Percentiles rank a stretch among this genome's conserved stretches.
Evolutionary conservation across 2,113 vertebrate genomes (phyloP).

Genomic region (Peromyscus maniculatus): DNA sequence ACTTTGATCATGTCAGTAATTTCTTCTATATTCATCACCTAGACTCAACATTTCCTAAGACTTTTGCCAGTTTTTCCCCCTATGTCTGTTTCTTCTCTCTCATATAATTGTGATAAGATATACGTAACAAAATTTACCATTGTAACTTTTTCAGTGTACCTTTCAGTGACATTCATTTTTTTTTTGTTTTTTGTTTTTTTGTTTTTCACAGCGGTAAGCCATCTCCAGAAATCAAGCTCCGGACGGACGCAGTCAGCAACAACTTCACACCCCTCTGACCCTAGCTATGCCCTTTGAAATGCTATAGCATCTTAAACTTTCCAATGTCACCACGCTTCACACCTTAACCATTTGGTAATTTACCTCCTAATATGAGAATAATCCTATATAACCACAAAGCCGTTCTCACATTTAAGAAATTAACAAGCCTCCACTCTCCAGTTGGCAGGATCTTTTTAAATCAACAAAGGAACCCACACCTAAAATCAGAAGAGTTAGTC

Average conservation of each 20-base stretch:
- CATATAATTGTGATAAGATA: neutral
- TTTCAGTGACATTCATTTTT: neutral
- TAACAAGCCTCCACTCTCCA: slow-evolving; percentile 43
- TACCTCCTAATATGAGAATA: slow-evolving; percentile 57
- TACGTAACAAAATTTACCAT: neutral
- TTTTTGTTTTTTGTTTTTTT: neutral
- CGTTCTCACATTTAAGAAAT: slow-evolving; percentile 63
- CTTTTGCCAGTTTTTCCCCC: slow-evolving; percentile 5
- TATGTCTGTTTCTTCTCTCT: neutral
- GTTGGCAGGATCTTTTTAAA: slow-evolving; percentile 62
- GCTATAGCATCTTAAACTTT: slow-evolving; percentile 56
- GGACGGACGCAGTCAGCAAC: neutral
- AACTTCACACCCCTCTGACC: neutral
- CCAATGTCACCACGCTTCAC: neutral
- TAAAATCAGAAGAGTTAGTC: slow-evolving; percentile 70
- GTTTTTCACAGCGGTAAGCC: neutral
- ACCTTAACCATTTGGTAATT: slow-evolving; percentile 46
- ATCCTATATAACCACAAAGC: slow-evolving; percentile 12
- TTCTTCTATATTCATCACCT: slow-evolving; percentile 12
- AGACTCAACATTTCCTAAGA: slow-evolving; percentile 43
- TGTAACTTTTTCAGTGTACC: slow-evolving; percentile 2
- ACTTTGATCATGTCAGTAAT: neutral
- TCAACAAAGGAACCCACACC: slow-evolving; percentile 67
- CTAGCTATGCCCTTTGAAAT: slow-evolving; percentile 27
- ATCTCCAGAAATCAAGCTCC: slow-evolving; percentile 25